phyloP scores from a whole-genome alignment of 2,888 invertebrate species.

The Hemaris fuciformis region DNA sequence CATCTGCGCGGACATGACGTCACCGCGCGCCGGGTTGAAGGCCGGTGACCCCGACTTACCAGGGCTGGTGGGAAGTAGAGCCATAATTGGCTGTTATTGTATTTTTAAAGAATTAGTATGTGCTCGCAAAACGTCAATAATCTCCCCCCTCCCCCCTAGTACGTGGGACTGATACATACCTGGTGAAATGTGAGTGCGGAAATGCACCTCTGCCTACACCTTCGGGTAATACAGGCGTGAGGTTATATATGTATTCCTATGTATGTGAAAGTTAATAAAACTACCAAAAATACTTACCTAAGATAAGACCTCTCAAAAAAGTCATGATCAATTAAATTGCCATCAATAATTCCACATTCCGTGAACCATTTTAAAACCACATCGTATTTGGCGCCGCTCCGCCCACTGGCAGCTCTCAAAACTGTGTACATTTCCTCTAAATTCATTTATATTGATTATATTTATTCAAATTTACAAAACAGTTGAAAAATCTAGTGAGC shows the following conservation, averaged over 20 bases:
- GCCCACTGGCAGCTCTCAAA: background rate
- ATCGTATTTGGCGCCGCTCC: slow-evolving; percentile 28
- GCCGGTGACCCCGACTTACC: no score
- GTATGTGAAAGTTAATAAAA: background rate
- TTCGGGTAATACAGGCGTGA: background rate
- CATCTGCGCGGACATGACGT: no score
- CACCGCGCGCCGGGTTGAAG: no score
- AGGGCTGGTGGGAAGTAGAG: no score
- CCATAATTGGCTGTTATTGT: no score
- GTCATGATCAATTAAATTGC: slow-evolving; percentile 18
- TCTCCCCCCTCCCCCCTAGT: no score
- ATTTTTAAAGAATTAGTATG: no score
- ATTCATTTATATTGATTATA: slow-evolving; percentile 6
- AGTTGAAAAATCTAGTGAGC: background rate
- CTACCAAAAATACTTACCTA: slow-evolving; percentile 13
- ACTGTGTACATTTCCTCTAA: slow-evolving; percentile 16
- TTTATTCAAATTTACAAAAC: background rate
- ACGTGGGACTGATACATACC: no score
- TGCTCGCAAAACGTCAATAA: no score
- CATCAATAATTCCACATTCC: slow-evolving; percentile 38
- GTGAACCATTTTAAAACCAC: slow-evolving; percentile 39
- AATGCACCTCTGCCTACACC: no score
- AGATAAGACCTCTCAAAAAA: slow-evolving; percentile 30
- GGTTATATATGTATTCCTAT: no score
- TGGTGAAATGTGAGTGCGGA: no score